Evolutionary conservation across 2,888 invertebrate genomes (phyloP).

Genomic region (Unio delphinus): DNA sequence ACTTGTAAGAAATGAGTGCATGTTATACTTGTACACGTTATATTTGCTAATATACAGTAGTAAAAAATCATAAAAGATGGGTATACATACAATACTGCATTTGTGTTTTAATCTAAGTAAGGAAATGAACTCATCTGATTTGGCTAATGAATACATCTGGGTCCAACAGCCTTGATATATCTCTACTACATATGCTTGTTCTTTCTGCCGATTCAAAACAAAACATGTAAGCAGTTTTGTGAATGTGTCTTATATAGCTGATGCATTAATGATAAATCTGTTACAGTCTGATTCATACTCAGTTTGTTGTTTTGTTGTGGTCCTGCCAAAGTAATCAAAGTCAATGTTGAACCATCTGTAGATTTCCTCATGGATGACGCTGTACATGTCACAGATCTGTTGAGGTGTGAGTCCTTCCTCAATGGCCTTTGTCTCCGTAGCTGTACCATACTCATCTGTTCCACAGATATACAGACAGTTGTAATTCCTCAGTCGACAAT

Average conservation of each 20-base stretch:
- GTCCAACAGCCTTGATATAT: no score
- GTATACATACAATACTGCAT: no score
- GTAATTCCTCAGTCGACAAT: constrained; percentile 89
- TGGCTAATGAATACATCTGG: no score
- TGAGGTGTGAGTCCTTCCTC: constrained; percentile 91
- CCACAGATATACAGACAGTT: constrained; percentile 93
- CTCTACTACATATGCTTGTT: no score
- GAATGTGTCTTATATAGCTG: neutral
- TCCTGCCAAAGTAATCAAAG: constrained; percentile 98
- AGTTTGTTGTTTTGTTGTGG: constrained; percentile 92
- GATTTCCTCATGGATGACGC: constrained; percentile 89
- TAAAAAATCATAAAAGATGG: no score
- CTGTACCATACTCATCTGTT: constrained; percentile 99
- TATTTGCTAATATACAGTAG: no score
- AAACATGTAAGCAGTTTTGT: neutral
- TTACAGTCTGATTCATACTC: constrained; percentile 76
- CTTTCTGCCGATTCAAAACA: no score
- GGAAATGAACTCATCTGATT: no score
- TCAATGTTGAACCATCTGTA: constrained; percentile 98
- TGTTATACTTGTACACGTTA: no score
- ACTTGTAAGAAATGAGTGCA: no score
- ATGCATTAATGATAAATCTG: neutral
- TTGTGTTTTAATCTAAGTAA: no score
- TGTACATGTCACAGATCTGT: constrained; percentile 97
- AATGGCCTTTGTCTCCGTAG: constrained; percentile 98